Base-by-base conservation (phyloP, 2,113 vertebrate species). In the Opisthocomus hoazin region DNA sequence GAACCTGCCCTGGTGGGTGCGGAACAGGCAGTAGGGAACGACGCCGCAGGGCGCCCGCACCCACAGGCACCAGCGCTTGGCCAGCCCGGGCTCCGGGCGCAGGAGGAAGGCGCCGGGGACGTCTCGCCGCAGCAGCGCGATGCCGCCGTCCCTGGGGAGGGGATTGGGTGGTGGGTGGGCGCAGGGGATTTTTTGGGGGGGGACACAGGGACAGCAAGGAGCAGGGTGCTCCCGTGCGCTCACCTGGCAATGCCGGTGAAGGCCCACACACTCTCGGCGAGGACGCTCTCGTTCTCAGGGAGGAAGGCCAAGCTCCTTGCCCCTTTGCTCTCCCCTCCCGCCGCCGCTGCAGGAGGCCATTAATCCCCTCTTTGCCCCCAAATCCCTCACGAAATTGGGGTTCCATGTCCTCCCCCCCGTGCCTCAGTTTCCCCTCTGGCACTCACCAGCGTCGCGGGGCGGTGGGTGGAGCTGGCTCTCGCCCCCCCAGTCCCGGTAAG, bases 401-500 rank as follows among this genome's bases (percentile, higher is more conserved):
- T 27, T 12, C 10, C 1, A 12, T 1, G 16, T 7, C 12, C 14
- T 24, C 15, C 27, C 39, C 41, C 21, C 81, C 3, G 3, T 22
- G 53, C 51, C 79, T 65, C 75, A 39, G 61, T 30, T 26, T 58
- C 37, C 61, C 84, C 56, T 15, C 21, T 0, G 6, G 34, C 89
- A 96, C 98, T 98, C 96, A 98, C 98, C 96, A 11, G 93, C 17
- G n/a, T 99, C 99, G 24, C 98, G 98, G 15, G 98, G 94, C 0
- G 54, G 96, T 39, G 98, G 98, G 96, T 99, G 99, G 83, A 98
- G 98, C 94, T 98, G 98, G 0, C 98, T 97, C 17, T 99, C 99
- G 6, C 91, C 98, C 13, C 99, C 99, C 53, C 99, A 99, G 92
- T 98, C 98, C 20, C 99, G 98, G 91, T 99, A 99, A 3, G 99